These are phyloP conservation scores for Typhlichthys subterraneus DNA, from an alignment of 2,797 vertebrate species.

Conservation along the genomic window DNA sequence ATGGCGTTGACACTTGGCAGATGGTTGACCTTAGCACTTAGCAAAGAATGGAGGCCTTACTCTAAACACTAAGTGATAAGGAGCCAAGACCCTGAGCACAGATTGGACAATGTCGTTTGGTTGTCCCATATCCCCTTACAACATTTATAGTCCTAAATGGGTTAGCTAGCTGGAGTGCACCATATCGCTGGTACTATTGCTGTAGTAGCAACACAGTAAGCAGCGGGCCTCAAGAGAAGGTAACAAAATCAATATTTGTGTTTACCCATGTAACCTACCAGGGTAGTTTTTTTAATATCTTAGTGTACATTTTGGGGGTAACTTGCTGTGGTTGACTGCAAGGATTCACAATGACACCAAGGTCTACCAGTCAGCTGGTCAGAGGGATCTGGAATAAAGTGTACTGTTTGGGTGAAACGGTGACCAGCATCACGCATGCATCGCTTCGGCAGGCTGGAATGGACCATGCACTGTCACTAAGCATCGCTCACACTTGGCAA, in stretches of 20 bases:
- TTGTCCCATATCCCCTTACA: slow-evolving; percentile 64
- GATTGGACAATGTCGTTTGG: slow-evolving; percentile 50
- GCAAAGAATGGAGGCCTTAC: slow-evolving; percentile 17
- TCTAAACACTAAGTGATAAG: slow-evolving; percentile 50
- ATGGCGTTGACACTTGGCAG: slow-evolving; percentile 45
- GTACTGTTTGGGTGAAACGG: not conserved
- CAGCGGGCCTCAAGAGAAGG: slow-evolving; percentile 23
- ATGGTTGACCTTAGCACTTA: slow-evolving; percentile 60
- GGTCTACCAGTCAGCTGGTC: not conserved
- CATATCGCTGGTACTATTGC: slow-evolving; percentile 56
- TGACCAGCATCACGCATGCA: slow-evolving; percentile 72
- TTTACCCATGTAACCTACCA: not conserved
- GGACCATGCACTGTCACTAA: slow-evolving; percentile 65
- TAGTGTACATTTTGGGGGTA: not conserved
- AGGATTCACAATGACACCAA: not conserved
- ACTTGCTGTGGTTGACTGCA: not conserved
- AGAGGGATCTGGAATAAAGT: slow-evolving; percentile 9
- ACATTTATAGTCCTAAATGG: slow-evolving; percentile 65
- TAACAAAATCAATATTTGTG: slow-evolving; percentile 5
- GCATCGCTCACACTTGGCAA: slow-evolving; percentile 66
- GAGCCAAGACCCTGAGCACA: slow-evolving; percentile 27
- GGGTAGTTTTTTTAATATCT: not conserved
- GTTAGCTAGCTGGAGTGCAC: slow-evolving; percentile 66
- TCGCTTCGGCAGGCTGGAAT: slow-evolving; percentile 76
- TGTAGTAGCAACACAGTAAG: slow-evolving; percentile 42